Evolutionary conservation across 2,888 invertebrate genomes (phyloP).

Genomic region (Pollenia angustigena): DNA sequence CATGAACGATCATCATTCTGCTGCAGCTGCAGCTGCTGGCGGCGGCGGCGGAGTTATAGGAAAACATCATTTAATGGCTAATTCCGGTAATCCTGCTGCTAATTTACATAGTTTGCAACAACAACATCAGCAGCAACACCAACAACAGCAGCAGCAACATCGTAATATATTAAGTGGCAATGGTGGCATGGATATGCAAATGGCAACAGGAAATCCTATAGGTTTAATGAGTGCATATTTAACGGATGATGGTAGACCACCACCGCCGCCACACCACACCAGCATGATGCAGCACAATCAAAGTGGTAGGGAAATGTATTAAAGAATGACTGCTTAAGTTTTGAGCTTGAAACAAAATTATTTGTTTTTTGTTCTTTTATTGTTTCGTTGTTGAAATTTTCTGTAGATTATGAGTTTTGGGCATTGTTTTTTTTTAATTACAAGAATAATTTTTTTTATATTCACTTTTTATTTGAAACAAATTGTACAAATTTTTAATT

Average conservation of each 20-base stretch:
- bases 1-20: conserved; percentile 76
- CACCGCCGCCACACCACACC: conserved; percentile 89
- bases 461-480: too few relatives aligned
- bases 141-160: conserved; percentile 61
- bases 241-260: conserved; percentile 87
- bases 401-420: not conserved
- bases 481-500: too few relatives aligned
- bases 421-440: too few relatives aligned
- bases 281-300: conserved; percentile 86
- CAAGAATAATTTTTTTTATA: too few relatives aligned
- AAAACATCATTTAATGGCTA: conserved; percentile 78
- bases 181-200: conserved; percentile 79
- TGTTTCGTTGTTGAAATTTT: not conserved
- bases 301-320: conserved; percentile 58
- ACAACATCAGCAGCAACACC: conserved; percentile 44
- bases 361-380: conserved; percentile 25
- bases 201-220: conserved; percentile 69
- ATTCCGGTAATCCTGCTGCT: conserved; percentile 59
- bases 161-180: conserved; percentile 77
- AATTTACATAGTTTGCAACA: conserved; percentile 67
- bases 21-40: conserved; percentile 74
- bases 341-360: not conserved
- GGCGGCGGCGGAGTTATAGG: conserved; percentile 74
- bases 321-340: conserved; percentile 9
- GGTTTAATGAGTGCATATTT: conserved; percentile 77